These are phyloP conservation scores for Falco peregrinus DNA, from an alignment of 2,797 vertebrate species.

Conservation along the genomic window DNA sequence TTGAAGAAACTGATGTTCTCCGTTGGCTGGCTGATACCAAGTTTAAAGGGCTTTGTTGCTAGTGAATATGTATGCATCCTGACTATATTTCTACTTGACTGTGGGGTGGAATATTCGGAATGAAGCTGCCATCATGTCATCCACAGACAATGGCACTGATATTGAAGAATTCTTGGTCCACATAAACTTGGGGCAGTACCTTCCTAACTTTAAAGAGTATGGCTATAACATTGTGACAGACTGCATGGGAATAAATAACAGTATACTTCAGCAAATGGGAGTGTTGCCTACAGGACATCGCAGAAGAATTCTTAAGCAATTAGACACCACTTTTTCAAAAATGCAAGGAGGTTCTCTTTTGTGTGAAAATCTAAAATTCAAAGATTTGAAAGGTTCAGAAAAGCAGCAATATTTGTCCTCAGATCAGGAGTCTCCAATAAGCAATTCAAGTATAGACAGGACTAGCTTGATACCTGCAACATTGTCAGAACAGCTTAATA, in stretches of 20 bases:
- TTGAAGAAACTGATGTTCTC: background rate
- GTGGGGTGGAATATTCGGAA: conserved; percentile 31
- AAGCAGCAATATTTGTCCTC: background rate
- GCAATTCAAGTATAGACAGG: background rate
- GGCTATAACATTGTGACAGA: conserved; percentile 82
- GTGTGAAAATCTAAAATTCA: conserved; percentile 44
- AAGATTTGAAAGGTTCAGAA: background rate
- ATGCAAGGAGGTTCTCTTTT: conserved; percentile 43
- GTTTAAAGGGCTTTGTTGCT: background rate
- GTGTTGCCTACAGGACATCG: conserved; percentile 92
- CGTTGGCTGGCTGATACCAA: background rate
- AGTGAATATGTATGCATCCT: background rate
- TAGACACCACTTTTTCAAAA: conserved; percentile 75
- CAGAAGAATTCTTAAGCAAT: conserved; percentile 87
- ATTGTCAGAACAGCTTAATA: background rate
- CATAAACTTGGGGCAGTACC: conserved; percentile 88
- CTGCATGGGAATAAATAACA: conserved; percentile 82
- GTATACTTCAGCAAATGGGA: conserved; percentile 81
- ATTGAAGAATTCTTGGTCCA: conserved; percentile 84
- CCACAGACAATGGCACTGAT: conserved; percentile 67
- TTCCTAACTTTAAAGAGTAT: conserved; percentile 74
- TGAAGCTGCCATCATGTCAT: conserved; percentile 80
- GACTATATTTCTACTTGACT: background rate
- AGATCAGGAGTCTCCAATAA: background rate
- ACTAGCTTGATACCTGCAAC: background rate